Evolutionary conservation across 1,140 invertebrate species (phyloP), one percentile per base, ranked within the genome.

Genomic region (Halotydeus destructor): DNA sequence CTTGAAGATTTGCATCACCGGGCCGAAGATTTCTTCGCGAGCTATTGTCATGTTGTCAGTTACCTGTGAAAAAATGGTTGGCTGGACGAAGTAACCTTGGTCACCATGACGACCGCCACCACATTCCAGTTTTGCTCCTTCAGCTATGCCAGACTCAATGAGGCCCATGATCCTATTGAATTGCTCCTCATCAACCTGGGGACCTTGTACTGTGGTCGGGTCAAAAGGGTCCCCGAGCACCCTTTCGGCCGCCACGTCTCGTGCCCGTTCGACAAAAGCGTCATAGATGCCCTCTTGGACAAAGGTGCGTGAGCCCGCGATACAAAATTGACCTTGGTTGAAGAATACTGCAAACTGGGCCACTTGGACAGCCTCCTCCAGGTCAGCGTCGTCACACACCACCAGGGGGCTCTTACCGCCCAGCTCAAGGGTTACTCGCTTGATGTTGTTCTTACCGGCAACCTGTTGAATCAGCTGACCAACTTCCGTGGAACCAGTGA

Each of bases 21-120:
- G 89, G 1, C 91, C 89, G 64, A 97, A 97, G 53, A 97, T 97
- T 80, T 98, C 91, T 57, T 88, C 80, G 40, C 62, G 69, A 5
- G 88, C 85, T 57, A 97, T 93, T 24, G 67, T 73, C 82, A 96
- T 93, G 52, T 89, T 57, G 56, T 97, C 89, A 49, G 73, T 55
- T 2, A 97, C 89, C 60, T 94, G 71, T n/a, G 78, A 72, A 63
- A 98, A 98, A 1, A 99, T 84, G 0, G 93, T 98, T 16, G 93
- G 93, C 55, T 89, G 64, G 12, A 98, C 66, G 58, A 76, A 99
- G 59, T 80, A 96, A 0, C 93, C 93, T 44, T 69, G 69, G 36
- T 31, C 69, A 1, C 77, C 75, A 23, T 68, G 53, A 26, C 73
- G 67, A 8, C 55, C 56, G 2, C 91, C 93, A 33, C 88, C 89